Base-by-base conservation (phyloP, 2,888 invertebrate species). In the Orthonychiurus folsomi region DNA sequence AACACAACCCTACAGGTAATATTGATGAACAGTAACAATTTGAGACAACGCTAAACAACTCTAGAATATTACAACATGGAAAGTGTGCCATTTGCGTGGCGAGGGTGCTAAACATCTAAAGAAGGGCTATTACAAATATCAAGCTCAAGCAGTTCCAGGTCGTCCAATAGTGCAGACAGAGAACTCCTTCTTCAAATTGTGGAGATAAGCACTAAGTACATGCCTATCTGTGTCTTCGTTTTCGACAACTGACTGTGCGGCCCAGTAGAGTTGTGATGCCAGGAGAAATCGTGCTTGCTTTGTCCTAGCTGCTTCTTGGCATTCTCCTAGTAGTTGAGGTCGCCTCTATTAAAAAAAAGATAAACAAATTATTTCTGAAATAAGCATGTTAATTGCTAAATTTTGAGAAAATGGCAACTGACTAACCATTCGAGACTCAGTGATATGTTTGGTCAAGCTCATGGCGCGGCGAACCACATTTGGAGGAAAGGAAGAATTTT, bases 401-500 rank as follows among this genome's bases (percentile, higher is more conserved):
- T 15, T n/a, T 15, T 48, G n/a, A 48, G 48, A 9, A 25, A 56
- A 47, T 47, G 18, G 47, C 57, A 18, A 57, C 3, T 20, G 25
- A 18, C 20, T 59, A 18, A 59, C 59, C 48, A 3, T 48, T 3
- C 65, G 52, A 2, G 53, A 37, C 1, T 48, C 23, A 37, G 53
- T 62, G 9, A 66, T 62, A 9, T 1, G 48, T 18, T 63, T 63
- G 1, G 66, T 61, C 18, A 66, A 53, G 20, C 5, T 24, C 18
- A 59, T 48, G 1, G 70, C 68, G 20, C 54, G 50, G 1, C 48
- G 20, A 12, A 69, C 26, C n/a, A 70, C 54, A 9, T 48, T 18
- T 1, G 58, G 76, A 0, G 86, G 85, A 72, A 86, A 78, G 66
- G 83, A 80, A 0, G 83, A 83, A 69, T 80, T 81, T 64, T 81